A percentile compares a stretch with the other conserved stretches of the same genome.
phyloP scores from a whole-genome alignment of 1,140 invertebrate genomes.

The Schlechtendalia chinensis region DNA sequence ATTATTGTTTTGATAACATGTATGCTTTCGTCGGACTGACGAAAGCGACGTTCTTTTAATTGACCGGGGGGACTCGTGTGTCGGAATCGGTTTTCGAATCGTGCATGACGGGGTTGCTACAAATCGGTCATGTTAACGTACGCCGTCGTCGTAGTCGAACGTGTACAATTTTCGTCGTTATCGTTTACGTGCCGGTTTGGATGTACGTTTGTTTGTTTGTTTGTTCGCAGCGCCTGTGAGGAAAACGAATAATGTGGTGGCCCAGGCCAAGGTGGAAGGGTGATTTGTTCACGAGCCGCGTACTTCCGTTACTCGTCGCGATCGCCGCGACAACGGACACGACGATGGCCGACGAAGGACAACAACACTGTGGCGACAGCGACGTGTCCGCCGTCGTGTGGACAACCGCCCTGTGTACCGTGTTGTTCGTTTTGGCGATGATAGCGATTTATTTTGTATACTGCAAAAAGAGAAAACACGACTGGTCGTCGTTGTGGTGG shows the following conservation, averaged over 20 bases:
- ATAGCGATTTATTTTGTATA: slow-evolving; percentile 33
- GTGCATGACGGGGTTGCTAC: no score
- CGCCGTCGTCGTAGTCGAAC: no score
- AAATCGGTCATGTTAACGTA: no score
- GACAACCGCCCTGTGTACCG: background rate
- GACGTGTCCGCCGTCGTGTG: slow-evolving; percentile 14
- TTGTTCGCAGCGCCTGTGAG: background rate
- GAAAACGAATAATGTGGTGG: slow-evolving; percentile 28
- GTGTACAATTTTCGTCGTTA: background rate
- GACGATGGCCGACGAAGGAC: slow-evolving; percentile 11
- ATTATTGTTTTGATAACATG: slow-evolving; percentile 17
- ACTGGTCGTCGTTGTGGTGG: slow-evolving; percentile 32
- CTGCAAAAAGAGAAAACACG: slow-evolving; percentile 3
- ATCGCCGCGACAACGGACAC: background rate
- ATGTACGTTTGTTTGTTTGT: background rate
- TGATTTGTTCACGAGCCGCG: background rate
- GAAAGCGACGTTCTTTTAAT: background rate
- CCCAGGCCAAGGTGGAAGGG: slow-evolving; percentile 28
- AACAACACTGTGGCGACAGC: background rate
- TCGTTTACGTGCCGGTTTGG: background rate
- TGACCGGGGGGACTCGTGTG: background rate
- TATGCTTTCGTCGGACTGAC: slow-evolving; percentile 17
- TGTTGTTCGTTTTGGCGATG: background rate
- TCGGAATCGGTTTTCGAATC: background rate
- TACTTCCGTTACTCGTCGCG: background rate